Conservation (phyloP, 2,113 vertebrate species). For the Conger conger region DNA sequence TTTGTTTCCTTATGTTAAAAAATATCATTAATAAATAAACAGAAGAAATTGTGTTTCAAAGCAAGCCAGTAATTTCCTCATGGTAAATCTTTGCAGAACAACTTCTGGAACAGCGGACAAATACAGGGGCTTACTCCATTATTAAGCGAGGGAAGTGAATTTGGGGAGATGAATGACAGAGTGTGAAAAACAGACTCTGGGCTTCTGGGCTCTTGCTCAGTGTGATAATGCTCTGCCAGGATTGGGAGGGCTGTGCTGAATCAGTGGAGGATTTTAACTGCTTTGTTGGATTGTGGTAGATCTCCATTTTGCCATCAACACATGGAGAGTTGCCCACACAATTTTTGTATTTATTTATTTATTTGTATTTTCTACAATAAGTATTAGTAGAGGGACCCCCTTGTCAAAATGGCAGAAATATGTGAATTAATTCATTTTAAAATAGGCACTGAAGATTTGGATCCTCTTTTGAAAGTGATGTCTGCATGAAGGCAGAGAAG, state of each 20-base stretch:
- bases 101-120: not conserved
- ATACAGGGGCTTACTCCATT: not conserved
- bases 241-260: constrained; percentile 33
- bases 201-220: not conserved
- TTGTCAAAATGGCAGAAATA: constrained; percentile 36
- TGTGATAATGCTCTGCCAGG: constrained; percentile 32
- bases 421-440: constrained; percentile 40
- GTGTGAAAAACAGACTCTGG: constrained; percentile 18
- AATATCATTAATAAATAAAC: not conserved
- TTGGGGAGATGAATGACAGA: constrained; percentile 31
- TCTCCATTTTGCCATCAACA: constrained; percentile 22
- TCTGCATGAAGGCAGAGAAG: not conserved
- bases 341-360: not conserved
- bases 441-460: not conserved
- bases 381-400: not conserved
- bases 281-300: constrained; percentile 41
- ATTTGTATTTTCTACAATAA: constrained; percentile 17
- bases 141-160: not conserved
- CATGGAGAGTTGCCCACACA: constrained; percentile 24
- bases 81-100: not conserved
- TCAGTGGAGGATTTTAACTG: constrained; percentile 42
- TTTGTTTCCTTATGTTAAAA: not conserved
- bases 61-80: not conserved
- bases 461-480: not conserved
- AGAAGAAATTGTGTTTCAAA: not conserved